Conservation (phyloP, 2,888 invertebrate genomes). For the Mesopsocus fuscifrons region DNA sequence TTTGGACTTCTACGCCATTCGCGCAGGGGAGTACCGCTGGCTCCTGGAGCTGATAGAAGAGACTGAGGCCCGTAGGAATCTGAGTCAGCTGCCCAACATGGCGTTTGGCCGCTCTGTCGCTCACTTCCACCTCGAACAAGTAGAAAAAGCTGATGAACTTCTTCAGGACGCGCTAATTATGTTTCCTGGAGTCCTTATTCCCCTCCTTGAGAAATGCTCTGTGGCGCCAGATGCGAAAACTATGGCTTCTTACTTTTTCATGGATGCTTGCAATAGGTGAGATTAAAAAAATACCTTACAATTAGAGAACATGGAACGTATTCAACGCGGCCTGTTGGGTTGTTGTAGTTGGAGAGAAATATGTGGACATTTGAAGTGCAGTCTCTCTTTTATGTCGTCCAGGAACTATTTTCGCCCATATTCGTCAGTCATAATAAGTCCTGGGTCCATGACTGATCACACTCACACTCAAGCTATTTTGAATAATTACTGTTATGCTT, state of each 20-base stretch:
- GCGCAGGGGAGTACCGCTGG: conserved; percentile 55
- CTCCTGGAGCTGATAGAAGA: conserved; percentile 33
- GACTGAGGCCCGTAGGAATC: conserved; percentile 42
- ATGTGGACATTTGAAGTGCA: too few relatives aligned
- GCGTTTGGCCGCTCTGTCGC: conserved; percentile 64
- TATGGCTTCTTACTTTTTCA: conserved; percentile 31
- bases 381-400: too few relatives aligned
- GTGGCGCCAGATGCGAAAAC: conserved; percentile 48
- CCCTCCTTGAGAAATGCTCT: conserved; percentile 54
- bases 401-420: too few relatives aligned
- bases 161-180: conserved; percentile 60
- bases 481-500: too few relatives aligned
- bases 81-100: conserved; percentile 72
- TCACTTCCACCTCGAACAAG: conserved; percentile 35
- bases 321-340: too few relatives aligned
- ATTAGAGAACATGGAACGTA: conserved; percentile 2
- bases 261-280: conserved; percentile 25
- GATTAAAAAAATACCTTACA: conserved; percentile 21
- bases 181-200: conserved; percentile 59
- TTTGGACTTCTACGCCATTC: conserved; percentile 66
- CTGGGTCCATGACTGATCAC: too few relatives aligned
- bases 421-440: too few relatives aligned
- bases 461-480: too few relatives aligned
- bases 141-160: conserved; percentile 32
- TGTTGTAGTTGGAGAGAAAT: too few relatives aligned